Evolutionary conservation across 2,113 vertebrate genomes (phyloP).

Genomic region (Lophura nycthemera): DNA sequence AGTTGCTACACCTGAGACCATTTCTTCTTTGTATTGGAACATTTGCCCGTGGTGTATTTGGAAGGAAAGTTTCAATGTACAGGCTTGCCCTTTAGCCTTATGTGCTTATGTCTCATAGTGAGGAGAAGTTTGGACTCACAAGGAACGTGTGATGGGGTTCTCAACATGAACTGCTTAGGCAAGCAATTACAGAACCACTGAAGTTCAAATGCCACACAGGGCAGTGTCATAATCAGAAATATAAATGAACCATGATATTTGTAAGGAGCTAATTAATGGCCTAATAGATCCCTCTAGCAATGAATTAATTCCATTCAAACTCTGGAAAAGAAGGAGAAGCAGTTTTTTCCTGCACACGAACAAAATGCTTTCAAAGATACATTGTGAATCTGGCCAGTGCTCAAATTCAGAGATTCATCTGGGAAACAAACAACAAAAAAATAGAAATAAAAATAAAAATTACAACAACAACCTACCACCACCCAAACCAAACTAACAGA

Average conservation of each 20-base stretch:
- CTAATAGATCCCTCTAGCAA: conserved; percentile 28
- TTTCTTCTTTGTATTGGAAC: background rate
- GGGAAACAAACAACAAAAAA: background rate
- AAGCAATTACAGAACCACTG: conserved; percentile 8
- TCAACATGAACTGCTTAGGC: background rate
- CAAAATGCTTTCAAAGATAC: conserved; percentile 14
- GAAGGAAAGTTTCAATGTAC: background rate
- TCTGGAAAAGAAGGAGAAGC: background rate
- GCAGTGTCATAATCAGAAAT: conserved; percentile 43
- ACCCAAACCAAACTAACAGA: background rate
- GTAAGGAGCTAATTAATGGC: conserved; percentile 48
- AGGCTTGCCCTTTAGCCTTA: background rate
- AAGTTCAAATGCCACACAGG: conserved; percentile 40
- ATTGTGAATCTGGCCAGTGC: background rate
- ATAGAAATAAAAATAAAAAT: no score
- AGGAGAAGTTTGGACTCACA: background rate
- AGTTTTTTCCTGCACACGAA: background rate
- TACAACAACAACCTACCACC: background rate
- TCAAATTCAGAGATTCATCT: conserved; percentile 11
- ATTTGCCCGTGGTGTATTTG: background rate
- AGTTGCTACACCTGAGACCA: background rate
- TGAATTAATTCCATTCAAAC: conserved; percentile 42
- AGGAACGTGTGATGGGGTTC: background rate
- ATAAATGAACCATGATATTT: conserved; percentile 23
- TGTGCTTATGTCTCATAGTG: background rate